These are phyloP conservation scores for Ascidia mentula DNA, from an alignment of 23 tunicate genomes.

Conservation along the genomic window DNA sequence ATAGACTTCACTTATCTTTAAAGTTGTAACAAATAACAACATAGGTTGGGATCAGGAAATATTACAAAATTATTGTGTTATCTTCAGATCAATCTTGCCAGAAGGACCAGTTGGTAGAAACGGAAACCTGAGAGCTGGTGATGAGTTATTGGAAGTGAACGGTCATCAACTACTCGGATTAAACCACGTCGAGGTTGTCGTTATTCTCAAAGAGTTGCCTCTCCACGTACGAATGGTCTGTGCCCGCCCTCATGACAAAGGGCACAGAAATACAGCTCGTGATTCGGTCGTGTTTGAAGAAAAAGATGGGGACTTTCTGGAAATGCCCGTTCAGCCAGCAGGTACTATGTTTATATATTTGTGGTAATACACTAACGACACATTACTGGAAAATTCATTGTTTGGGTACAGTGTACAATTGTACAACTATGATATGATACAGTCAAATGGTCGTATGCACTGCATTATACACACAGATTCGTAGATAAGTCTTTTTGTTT, in stretches of 20 bases:
- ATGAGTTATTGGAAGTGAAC: slow-evolving; percentile 91
- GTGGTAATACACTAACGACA: too few relatives aligned
- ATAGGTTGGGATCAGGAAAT: too few relatives aligned
- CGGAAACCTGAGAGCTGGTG: slow-evolving; percentile 58
- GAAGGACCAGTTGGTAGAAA: slow-evolving; percentile 91
- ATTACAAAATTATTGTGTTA: too few relatives aligned
- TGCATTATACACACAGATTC: too few relatives aligned
- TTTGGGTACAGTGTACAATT: too few relatives aligned
- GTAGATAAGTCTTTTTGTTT: too few relatives aligned
- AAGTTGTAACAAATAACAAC: too few relatives aligned
- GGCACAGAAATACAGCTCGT: slow-evolving; percentile 14
- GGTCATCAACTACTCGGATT: slow-evolving; percentile 52
- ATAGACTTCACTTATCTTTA: too few relatives aligned
- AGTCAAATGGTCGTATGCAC: too few relatives aligned
- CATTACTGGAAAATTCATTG: too few relatives aligned
- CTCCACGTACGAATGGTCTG: slow-evolving; percentile 84
- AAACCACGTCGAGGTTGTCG: slow-evolving; percentile 88
- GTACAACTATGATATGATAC: too few relatives aligned
- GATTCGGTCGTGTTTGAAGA: slow-evolving; percentile 62
- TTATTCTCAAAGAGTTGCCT: slow-evolving; percentile 78
- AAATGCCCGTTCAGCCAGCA: slow-evolving; percentile 12
- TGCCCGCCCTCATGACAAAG: slow-evolving; percentile 45
- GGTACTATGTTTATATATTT: too few relatives aligned
- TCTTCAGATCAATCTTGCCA: slow-evolving; percentile 64
- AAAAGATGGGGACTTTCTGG: slow-evolving; percentile 58